Evolutionary conservation across 1,140 invertebrate species (phyloP).

Genomic region (Trinorchestia longiramus): DNA sequence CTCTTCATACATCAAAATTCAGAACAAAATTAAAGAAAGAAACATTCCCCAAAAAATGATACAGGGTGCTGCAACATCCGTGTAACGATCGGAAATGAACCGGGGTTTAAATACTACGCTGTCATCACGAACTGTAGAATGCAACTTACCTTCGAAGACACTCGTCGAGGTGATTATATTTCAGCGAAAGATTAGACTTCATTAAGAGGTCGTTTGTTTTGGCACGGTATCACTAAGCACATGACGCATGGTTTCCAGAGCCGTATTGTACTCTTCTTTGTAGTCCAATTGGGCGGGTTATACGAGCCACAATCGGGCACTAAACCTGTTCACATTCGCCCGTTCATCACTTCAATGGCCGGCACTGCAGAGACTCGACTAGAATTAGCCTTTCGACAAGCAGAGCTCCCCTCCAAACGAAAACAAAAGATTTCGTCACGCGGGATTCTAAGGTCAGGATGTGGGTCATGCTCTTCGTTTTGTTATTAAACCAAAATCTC

Average conservation of each 20-base stretch:
- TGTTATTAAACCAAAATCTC: not conserved
- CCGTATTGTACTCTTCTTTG: conserved; percentile 1
- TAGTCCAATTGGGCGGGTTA: conserved; percentile 21
- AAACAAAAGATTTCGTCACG: conserved; percentile 26
- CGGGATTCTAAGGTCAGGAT: conserved; percentile 33
- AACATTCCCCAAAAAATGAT: not conserved
- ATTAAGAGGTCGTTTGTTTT: conserved; percentile 4
- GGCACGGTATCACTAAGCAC: conserved; percentile 32
- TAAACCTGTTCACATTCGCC: conserved; percentile 36
- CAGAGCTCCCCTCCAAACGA: conserved; percentile 11
- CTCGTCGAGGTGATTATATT: not conserved
- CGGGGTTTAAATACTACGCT: not conserved
- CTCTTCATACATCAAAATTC: not conserved
- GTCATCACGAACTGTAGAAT: not conserved
- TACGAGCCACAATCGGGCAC: conserved; percentile 32
- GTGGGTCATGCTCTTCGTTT: conserved; percentile 5
- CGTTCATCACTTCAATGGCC: conserved; percentile 44
- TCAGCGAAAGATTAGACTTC: conserved; percentile 3
- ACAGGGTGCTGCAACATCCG: not conserved
- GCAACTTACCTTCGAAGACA: not conserved
- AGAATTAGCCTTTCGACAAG: conserved; percentile 54
- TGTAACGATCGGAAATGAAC: not conserved
- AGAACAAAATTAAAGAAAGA: not conserved
- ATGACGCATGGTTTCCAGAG: conserved; percentile 11
- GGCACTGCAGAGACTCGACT: conserved; percentile 44